These are phyloP conservation scores for Numenius arquata DNA, from an alignment of 2,113 vertebrate species.

Conservation along the genomic window DNA sequence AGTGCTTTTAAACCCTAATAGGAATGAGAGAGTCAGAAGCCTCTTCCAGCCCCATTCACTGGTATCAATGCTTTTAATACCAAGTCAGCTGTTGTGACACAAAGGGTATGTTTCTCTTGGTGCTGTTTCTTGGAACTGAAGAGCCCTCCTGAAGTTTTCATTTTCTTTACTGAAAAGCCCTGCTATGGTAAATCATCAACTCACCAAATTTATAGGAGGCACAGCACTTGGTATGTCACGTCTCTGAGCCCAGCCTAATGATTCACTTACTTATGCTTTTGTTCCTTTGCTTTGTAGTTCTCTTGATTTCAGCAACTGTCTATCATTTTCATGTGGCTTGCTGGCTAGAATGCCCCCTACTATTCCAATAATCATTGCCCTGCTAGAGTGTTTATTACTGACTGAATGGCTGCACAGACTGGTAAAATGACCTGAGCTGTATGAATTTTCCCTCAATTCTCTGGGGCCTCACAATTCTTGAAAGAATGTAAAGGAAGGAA, in stretches of 20 bases:
- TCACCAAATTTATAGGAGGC: slow-evolving; percentile 58
- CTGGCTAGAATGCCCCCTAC: slow-evolving; percentile 47
- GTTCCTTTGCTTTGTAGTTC: slow-evolving; percentile 57
- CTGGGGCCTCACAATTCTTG: slow-evolving; percentile 40
- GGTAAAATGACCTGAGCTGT: slow-evolving; percentile 46
- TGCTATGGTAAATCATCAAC: slow-evolving; percentile 61
- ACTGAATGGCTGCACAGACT: slow-evolving; percentile 13
- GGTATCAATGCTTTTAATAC: slow-evolving; percentile 54
- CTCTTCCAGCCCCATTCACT: slow-evolving; percentile 52
- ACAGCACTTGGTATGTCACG: slow-evolving; percentile 58
- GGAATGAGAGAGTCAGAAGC: slow-evolving; percentile 29
- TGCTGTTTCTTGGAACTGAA: slow-evolving; percentile 57
- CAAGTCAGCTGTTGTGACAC: slow-evolving; percentile 54
- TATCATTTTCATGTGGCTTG: slow-evolving; percentile 59
- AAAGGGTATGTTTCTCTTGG: slow-evolving; percentile 55
- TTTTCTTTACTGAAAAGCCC: slow-evolving; percentile 64
- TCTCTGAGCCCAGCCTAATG: slow-evolving; percentile 51
- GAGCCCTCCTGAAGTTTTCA: slow-evolving; percentile 64
- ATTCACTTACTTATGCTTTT: slow-evolving; percentile 54
- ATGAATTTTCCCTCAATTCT: slow-evolving; percentile 22
- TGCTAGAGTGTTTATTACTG: slow-evolving; percentile 43
- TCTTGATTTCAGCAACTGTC: slow-evolving; percentile 64
- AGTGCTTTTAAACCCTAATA: slow-evolving; percentile 44
- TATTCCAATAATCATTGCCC: slow-evolving; percentile 43
- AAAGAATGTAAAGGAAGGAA: slow-evolving; percentile 14